Percentiles rank a stretch among this genome's conserved stretches.
These are phyloP conservation scores for Neostethus bicornis DNA, from an alignment of 2,797 vertebrate genomes.

Conservation along the genomic window DNA sequence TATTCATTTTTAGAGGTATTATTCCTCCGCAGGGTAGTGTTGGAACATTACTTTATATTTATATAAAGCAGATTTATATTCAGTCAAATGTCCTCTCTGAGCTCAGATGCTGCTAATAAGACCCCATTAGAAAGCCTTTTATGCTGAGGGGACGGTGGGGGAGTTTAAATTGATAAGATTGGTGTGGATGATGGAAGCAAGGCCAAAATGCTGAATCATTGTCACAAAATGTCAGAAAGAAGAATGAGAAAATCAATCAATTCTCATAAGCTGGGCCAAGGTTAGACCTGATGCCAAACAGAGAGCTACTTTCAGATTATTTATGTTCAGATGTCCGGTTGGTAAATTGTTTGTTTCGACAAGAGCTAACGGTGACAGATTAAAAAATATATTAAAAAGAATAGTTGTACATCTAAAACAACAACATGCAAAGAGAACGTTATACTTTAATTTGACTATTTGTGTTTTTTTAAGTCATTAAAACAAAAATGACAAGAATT, in stretches of 20 bases:
- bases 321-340: conserved; percentile 37
- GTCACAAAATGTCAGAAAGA: conserved; percentile 52
- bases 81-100: conserved; percentile 55
- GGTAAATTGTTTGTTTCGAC: conserved; percentile 9
- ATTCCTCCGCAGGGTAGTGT: conserved; percentile 2
- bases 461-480: no score
- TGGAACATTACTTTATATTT: no score
- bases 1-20: conserved; percentile 5
- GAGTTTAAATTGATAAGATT: conserved; percentile 33
- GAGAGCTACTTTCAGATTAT: conserved; percentile 41
- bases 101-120: conserved; percentile 29
- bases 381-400: no score
- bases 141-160: conserved; percentile 18
- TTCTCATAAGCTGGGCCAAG: conserved; percentile 20
- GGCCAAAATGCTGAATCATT: conserved; percentile 52
- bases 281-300: conserved; percentile 42
- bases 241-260: conserved; percentile 39
- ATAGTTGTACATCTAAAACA: no score
- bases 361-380: no score
- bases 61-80: conserved; percentile 22
- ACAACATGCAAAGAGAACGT: no score
- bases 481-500: no score
- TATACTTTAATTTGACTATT: no score
- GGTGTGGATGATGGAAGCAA: conserved; percentile 31
- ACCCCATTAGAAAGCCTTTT: conserved; percentile 41